Base-by-base conservation (phyloP, 2,888 invertebrate species). In the Campopleginae sp. region DNA sequence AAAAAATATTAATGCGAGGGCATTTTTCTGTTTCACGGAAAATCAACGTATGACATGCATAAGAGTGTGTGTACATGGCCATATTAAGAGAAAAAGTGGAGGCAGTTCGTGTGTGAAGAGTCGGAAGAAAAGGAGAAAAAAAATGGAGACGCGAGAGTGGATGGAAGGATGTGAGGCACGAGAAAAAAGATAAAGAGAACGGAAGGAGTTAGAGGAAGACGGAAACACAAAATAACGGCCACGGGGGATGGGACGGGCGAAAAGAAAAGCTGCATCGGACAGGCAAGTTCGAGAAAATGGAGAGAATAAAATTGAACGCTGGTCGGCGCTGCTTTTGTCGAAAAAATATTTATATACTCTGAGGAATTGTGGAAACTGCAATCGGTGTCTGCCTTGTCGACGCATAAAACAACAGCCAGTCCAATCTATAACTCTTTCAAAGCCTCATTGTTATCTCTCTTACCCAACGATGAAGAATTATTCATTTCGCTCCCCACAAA, bases 271-370 rank as follows among this genome's bases (percentile, higher is more conserved):
- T 76, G 70, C 48, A 66, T 51, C 71, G 72, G 65, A 80, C 65
- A 72, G 63, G 72, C 23, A 44, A 72, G 42, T 42, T 65, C 63
- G 80, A 51, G 65, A 42, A 72, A 72, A 71, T 70, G 72, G 33
- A 58, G 54, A 19, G 23, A 44, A 14, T 51, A 76, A 78, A 10
- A 82, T 78, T n/a, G 72, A 66, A 31, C 27, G 46, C 66, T 61
- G 65, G 27, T 61, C 58, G 51, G 44, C 23, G 71, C 19, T 61
- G 46, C 66, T 78, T 61, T 74, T 48, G 14, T 74, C 61, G 58
- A 42, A 46, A 38, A 74, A 74, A 74, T 82, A 78, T 82, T 78
- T 74, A 66, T 82, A 68, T 72, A 78, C 58, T 82, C 48, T 48
- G 14, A n/a, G 68, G 66, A 63, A 78, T 65, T 61, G 65, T 78